Base-by-base conservation (phyloP, 2,797 vertebrate species). In the Melanotaenia pygmaea region DNA sequence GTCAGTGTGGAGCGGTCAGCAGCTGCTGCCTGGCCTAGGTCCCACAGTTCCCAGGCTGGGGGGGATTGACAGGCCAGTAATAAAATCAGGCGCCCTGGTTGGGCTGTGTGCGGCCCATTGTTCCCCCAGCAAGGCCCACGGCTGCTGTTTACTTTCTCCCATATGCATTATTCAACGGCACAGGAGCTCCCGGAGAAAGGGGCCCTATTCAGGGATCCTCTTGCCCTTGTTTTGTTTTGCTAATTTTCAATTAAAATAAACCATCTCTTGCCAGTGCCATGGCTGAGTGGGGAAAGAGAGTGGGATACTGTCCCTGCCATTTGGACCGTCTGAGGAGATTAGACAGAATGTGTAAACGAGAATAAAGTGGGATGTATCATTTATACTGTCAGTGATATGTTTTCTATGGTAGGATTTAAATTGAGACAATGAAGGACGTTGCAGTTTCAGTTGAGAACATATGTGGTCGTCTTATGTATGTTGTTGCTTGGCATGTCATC, bases 111-210 rank as follows among this genome's bases (percentile, higher is more conserved):
- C 95, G 84, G 93, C 84, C 96, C 95, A 98, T 99, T 99, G 97
- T 99, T 97, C 95, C 86, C 12, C 87, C 95, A 94, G 96, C 96
- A 96, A 97, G 96, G 96, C 96, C 96, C 95, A 94, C 96, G 96
- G 96, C 98, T 98, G 97, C 96, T 98, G 97, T 98, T 98, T 98
- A 97, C 98, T 97, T 97, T 98, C 98, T 99, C 98, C 96, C 98
- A 98, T 97, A 99, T 99, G 93, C 97, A 99, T 99, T 98, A 99
- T 99, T 99, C 98, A 99, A 97, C 96, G 96, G 96, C 95, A 95
- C 95, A 97, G 97, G 96, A 97, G 97, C 97, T 98, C 96, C 96
- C 95, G 94, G 96, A 97, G 97, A 96, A 97, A 96, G 96, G 96
- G 97, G 95, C 95, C 93, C 95, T 96, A 97, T 99, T 99, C 96